Conservation (phyloP, 2,113 vertebrate genomes). For the Catharus bicknelli region DNA sequence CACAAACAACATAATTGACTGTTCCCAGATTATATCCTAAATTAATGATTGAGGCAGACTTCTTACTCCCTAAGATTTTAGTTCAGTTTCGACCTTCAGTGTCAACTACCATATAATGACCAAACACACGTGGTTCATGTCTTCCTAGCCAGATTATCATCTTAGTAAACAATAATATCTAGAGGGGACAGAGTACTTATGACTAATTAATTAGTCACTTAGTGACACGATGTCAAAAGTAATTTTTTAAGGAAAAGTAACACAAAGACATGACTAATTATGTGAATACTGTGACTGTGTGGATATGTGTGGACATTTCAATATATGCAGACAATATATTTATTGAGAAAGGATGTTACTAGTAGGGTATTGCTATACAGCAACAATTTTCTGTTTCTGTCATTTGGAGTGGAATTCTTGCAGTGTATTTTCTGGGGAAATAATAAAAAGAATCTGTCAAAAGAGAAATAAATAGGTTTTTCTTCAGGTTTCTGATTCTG, state of each 20-base stretch:
- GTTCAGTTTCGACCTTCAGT: not conserved
- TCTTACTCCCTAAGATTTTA: not conserved
- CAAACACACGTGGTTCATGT: not conserved
- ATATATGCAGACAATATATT: not conserved
- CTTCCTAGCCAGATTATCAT: not conserved
- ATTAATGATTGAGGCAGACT: not conserved
- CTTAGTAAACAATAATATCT: not conserved
- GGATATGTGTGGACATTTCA: not conserved
- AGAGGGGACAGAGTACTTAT: not conserved
- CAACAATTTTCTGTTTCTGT: not conserved
- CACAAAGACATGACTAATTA: not conserved
- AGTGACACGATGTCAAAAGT: not conserved
- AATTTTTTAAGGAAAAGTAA: not conserved
- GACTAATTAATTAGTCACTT: not conserved
- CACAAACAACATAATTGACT: not conserved
- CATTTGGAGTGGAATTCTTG: not conserved
- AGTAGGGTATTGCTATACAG: not conserved
- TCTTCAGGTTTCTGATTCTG: no score
- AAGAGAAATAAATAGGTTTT: not conserved
- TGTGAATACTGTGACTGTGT: not conserved
- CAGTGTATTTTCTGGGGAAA: not conserved
- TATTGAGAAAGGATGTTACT: not conserved
- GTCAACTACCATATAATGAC: not conserved
- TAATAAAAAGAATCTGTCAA: not conserved
- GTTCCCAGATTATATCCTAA: not conserved